Evolutionary conservation across 2,797 vertebrate genomes (phyloP), one percentile per base, ranked within the genome.

Genomic region (Mormyrus hasselquistii): DNA sequence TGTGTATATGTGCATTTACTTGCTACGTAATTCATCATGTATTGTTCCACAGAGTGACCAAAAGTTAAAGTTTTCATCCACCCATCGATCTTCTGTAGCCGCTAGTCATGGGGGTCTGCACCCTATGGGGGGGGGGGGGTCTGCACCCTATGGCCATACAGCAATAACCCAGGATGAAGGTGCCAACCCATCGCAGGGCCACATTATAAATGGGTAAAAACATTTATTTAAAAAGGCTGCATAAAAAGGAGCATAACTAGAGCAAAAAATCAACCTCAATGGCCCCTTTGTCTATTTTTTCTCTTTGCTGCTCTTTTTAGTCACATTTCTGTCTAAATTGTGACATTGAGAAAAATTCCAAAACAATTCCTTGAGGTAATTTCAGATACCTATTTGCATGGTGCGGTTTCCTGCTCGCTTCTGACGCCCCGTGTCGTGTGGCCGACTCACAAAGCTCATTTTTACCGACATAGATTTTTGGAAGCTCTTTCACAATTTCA

Each of bases 231-330:
- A 90, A 92, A 90, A 87, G 69, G 34, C 52, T 88, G 87, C 88
- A 90, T 65, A 62, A 87, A 93, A 88, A 90, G 90, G 90, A 89
- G 84, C 62, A 87, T 87, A 89, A 47, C 34, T 34, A 86, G 88
- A 91, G 90, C 90, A 89, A 22, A 87, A 87, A 89, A 87, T 83
- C 90, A 89, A 49, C 90, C 57, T 53, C 90, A 89, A 92, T 34
- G 25, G 89, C 90, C 90, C 89, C 85, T 50, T 89, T 88, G 47
- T 90, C 38, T n/a, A 91, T 92, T 91, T 62, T 90, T 41, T 90
- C 89, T 86, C 53, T 87, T 90, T 73, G 89, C 91, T 93, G 89
- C 50, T 44, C 22, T 90, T 90, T 93, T 91, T 91, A 88, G 92
- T 88, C 62, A 89, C 89, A 83, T 89, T 92, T 92, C 88, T 90